These are phyloP conservation scores for Drosophila funebris DNA, from an alignment of 1,140 invertebrate species.

Conservation along the genomic window DNA sequence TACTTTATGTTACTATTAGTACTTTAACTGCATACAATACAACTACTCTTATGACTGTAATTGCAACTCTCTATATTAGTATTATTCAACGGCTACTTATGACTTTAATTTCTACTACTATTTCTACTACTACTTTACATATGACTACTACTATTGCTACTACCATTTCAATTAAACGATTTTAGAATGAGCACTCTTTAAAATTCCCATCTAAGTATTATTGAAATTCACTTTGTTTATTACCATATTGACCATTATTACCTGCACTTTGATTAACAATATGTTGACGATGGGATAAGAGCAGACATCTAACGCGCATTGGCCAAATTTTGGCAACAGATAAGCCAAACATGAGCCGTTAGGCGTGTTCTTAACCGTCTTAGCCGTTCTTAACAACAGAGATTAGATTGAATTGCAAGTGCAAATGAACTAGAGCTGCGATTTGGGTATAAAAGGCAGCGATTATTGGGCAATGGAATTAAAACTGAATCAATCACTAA, in stretches of 20 bases:
- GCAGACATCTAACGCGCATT: conserved; percentile 1
- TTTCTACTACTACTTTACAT: too few species aligned
- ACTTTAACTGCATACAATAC: too few species aligned
- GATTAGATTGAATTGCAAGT: conserved; percentile 63
- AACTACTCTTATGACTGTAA: too few species aligned
- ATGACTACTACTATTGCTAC: too few species aligned
- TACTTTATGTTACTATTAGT: too few species aligned
- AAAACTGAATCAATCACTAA: conserved; percentile 19
- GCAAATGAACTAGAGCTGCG: conserved; percentile 35
- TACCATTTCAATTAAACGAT: too few species aligned
- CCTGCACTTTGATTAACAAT: neutral
- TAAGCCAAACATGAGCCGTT: neutral
- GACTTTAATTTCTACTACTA: too few species aligned
- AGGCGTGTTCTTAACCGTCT: conserved; percentile 6
- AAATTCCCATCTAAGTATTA: neutral
- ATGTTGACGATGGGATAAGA: neutral
- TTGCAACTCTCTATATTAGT: too few species aligned
- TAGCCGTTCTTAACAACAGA: neutral
- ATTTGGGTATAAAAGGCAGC: conserved; percentile 25
- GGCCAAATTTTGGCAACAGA: conserved; percentile 18
- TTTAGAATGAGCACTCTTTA: too few species aligned
- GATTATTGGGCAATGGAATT: neutral
- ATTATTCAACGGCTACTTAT: too few species aligned
- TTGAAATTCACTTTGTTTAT: neutral
- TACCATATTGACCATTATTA: neutral